phyloP scores from a whole-genome alignment of 2,113 vertebrate genomes.

The Otolemur garnettii region DNA sequence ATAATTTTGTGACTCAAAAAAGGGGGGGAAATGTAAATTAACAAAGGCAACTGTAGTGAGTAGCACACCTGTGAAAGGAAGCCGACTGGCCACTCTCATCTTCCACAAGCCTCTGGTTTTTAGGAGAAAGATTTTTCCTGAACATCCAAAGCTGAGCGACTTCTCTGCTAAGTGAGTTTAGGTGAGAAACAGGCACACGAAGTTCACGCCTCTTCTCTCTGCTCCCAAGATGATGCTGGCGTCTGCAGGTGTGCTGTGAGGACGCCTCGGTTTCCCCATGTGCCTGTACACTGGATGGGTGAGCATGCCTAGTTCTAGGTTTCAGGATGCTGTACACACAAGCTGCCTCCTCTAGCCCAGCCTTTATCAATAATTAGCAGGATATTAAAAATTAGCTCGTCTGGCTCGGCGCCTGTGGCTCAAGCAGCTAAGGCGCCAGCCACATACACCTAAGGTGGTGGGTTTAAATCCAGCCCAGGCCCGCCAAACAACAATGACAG shows the following conservation, averaged over 20 bases:
- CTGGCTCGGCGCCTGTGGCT: no score
- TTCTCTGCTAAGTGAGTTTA: neutral
- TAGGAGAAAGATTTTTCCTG: constrained; percentile 23
- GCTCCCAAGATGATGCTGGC: no score
- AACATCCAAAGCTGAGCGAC: neutral
- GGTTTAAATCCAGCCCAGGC: no score
- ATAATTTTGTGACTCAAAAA: neutral
- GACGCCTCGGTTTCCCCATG: neutral
- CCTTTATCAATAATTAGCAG: neutral
- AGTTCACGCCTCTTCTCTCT: neutral
- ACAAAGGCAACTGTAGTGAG: neutral
- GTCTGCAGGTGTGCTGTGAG: neutral
- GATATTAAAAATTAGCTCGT: constrained; percentile 31
- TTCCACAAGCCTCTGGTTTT: neutral
- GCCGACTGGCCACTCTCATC: neutral
- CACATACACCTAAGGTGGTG: no score
- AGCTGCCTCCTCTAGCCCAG: neutral
- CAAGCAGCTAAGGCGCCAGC: no score
- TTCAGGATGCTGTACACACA: neutral
- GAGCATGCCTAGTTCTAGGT: neutral
- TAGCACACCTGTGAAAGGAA: neutral
- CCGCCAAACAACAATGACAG: no score
- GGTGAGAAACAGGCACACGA: neutral
- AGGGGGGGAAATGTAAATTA: neutral
- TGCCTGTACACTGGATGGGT: neutral